Conservation (phyloP, 2,113 vertebrate genomes). For the Lampris megalopsis region DNA sequence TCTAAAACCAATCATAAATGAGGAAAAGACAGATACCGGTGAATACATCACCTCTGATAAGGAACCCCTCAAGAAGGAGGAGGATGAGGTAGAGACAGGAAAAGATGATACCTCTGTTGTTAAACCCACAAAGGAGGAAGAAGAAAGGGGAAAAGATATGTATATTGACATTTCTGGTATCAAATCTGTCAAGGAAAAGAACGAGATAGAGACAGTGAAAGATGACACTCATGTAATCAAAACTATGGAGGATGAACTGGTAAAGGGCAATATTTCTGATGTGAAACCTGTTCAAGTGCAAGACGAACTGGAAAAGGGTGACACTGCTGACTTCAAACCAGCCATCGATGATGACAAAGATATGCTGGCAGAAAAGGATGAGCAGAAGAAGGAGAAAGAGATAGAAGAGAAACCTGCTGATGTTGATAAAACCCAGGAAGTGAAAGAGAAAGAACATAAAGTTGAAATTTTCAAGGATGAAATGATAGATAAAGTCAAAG, state of each 20-base stretch:
- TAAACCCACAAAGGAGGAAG: constrained; percentile 6
- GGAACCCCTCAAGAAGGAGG: constrained; percentile 14
- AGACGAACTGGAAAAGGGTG: constrained; percentile 8
- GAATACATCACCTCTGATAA: neutral
- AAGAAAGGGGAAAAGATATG: too few species aligned
- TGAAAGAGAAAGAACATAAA: constrained; percentile 23
- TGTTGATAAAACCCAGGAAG: constrained; percentile 6
- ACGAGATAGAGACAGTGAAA: constrained; percentile 34
- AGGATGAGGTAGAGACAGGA: constrained; percentile 27
- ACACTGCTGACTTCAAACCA: constrained; percentile 32
- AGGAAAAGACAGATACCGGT: constrained; percentile 10
- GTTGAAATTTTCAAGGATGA: constrained; percentile 21
- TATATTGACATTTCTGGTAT: neutral
- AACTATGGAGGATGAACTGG: constrained; percentile 32
- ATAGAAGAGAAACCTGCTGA: neutral
- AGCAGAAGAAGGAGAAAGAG: constrained; percentile 24
- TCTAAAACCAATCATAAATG: constrained; percentile 12
- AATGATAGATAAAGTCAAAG: constrained; percentile 23
- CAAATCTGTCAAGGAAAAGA: constrained; percentile 22
- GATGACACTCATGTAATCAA: constrained; percentile 10
- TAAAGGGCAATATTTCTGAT: constrained; percentile 28
- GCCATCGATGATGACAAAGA: constrained; percentile 20
- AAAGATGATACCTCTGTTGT: constrained; percentile 28
- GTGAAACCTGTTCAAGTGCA: constrained; percentile 20
- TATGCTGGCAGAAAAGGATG: constrained; percentile 29